Evolutionary conservation across 1,140 invertebrate genomes (phyloP), one percentile per base, ranked within the genome.

Genomic region (Microplitis mediator): DNA sequence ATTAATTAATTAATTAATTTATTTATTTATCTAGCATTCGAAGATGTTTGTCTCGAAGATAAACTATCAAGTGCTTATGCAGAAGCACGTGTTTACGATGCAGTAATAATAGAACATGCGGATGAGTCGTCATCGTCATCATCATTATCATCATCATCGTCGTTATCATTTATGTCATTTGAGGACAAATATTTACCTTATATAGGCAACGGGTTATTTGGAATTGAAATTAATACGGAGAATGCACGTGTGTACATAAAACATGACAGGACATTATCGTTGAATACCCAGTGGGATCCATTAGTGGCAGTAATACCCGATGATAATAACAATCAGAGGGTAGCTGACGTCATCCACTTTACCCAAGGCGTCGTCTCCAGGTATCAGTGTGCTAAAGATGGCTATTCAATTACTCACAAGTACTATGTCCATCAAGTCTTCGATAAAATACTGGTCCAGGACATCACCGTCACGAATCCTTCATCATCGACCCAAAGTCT

Each of bases 341-440:
- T 92, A 81, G 89, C 88, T 50, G 90, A 88, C 35, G 89, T 92
- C 65, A 90, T 92, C 39, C 89, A 92, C 71, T 94, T 92, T 79
- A 87, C 89, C 72, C 90, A 86, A 63, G 93, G 94, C 9, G 89
- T 92, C 69, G 91, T 92, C 14, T 88, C 93, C 73, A 90, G 90
- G 76, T 91, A 92, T 85, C 90, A 92, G 74, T 92, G 91, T 75
- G 90, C 89, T 69, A 85, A 85, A 65, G 88, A 89, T 36, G 92
- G 91, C 62, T 87, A 94, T 74, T 89, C 91, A 73, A 88, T 93
- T 8, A 89, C 89, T 3, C 92, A 91, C 77, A 89, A 91, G 64
- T 91, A 93, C 79, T 96, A 95, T 84, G 94, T 94, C 8, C 95
- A 96, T 79, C 89, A 94, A 75, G 90, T 90, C 4, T 88, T 93